Conservation (phyloP, 1,140 invertebrate species). For the Drosophila prosaltans region DNA sequence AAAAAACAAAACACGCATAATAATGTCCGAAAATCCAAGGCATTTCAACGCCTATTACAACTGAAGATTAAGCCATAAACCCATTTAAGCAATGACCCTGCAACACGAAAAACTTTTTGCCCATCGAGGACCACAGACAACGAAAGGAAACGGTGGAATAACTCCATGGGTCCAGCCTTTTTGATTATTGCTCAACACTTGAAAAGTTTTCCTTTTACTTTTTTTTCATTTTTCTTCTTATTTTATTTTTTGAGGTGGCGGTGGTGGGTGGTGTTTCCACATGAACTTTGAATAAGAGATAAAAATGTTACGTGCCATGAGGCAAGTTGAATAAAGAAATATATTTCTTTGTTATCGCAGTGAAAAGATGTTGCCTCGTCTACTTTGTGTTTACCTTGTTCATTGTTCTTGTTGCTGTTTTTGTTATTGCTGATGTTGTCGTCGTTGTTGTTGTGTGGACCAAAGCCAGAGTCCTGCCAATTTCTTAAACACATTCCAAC, state of each 20-base stretch:
- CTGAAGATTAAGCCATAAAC: conserved; percentile 78
- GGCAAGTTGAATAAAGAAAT: conserved; percentile 71
- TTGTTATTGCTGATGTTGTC: conserved; percentile 19
- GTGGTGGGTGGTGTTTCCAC: conserved; percentile 33
- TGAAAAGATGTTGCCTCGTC: conserved; percentile 80
- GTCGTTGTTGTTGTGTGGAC: conserved; percentile 28
- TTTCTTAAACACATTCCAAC: conserved; percentile 31
- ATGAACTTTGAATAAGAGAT: conserved; percentile 73
- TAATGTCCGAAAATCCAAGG: conserved; percentile 44
- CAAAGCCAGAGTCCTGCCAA: conserved; percentile 40
- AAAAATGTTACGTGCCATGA: conserved; percentile 77
- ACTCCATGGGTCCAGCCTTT: conserved; percentile 60
- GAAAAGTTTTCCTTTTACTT: conserved; percentile 66
- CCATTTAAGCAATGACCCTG: conserved; percentile 72
- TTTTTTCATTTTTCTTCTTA: conserved; percentile 2
- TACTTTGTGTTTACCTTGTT: conserved; percentile 68
- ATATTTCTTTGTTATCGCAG: conserved; percentile 76
- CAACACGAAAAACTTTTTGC: conserved; percentile 65
- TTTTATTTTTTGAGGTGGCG: conserved; percentile 21
- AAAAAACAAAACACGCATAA: conserved; percentile 25
- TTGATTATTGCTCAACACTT: conserved; percentile 78
- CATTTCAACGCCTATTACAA: conserved; percentile 78
- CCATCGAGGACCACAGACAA: conserved; percentile 30
- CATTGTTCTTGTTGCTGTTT: conserved; percentile 29
- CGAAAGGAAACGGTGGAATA: background rate